A percentile compares a stretch with the other conserved stretches of the same genome.
Conservation (phyloP, 2,888 invertebrate genomes). For the Drosophila meridiana region DNA sequence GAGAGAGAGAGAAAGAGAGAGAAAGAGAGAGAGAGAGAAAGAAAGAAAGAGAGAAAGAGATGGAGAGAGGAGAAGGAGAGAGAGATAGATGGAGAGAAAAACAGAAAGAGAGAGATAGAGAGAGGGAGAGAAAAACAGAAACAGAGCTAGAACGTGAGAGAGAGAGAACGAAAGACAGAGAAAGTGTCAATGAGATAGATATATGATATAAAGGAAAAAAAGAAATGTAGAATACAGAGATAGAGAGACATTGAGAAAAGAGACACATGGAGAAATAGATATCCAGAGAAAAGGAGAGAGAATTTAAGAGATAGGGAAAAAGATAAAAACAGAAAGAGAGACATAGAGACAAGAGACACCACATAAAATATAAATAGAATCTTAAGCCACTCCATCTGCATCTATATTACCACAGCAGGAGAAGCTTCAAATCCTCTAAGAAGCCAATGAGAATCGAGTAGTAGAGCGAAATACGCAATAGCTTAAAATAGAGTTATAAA, state of each 20-base stretch:
- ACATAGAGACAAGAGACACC: background rate
- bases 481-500: background rate
- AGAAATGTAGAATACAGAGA: background rate
- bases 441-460: background rate
- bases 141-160: too few species aligned
- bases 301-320: background rate
- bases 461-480: background rate
- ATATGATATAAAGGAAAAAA: background rate
- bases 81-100: too few species aligned
- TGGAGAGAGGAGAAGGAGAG: too few species aligned
- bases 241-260: background rate
- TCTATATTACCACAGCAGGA: too few species aligned
- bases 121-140: too few species aligned
- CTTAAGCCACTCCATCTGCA: background rate
- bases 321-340: background rate
- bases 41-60: too few species aligned
- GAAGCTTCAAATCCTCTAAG: background rate
- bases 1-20: too few species aligned
- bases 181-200: background rate
- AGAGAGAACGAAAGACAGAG: too few species aligned
- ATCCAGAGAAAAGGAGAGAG: background rate
- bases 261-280: too few species aligned
- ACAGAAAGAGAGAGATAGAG: too few species aligned
- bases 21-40: too few species aligned
- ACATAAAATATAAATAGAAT: too few species aligned